Conservation (phyloP, 2,888 invertebrate genomes). For the Lithophane leautieri region DNA sequence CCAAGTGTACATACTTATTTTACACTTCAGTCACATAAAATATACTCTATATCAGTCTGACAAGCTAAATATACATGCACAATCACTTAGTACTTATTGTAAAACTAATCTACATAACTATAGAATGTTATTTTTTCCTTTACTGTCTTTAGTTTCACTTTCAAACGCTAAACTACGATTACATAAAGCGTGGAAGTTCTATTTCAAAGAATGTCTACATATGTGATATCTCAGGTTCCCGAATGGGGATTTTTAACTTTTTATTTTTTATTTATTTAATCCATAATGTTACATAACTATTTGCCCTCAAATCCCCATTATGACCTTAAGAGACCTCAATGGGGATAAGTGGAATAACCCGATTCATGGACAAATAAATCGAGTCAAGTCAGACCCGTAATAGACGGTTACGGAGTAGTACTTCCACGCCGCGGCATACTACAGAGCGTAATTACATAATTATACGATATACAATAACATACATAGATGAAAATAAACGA, state of each 20-base stretch:
- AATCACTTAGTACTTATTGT: conserved; percentile 6
- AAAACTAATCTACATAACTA: conserved; percentile 15
- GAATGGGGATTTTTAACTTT: too few species aligned
- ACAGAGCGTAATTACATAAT: background rate
- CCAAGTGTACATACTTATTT: background rate
- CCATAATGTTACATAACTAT: too few species aligned
- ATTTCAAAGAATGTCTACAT: background rate
- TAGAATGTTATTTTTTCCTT: background rate
- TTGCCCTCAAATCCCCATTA: too few species aligned
- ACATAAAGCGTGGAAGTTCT: background rate
- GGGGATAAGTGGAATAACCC: too few species aligned
- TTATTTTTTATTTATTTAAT: too few species aligned
- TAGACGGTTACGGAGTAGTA: background rate
- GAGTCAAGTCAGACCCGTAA: too few species aligned
- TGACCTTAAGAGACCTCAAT: too few species aligned
- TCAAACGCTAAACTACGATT: conserved; percentile 3
- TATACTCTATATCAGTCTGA: conserved; percentile 46
- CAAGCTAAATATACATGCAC: conserved; percentile 52
- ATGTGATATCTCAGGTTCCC: background rate
- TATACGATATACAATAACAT: background rate
- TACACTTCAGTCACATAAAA: background rate
- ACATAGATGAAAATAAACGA: background rate
- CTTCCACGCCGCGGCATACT: background rate
- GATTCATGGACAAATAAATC: background rate
- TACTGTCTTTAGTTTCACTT: conserved; percentile 1